Evolutionary conservation across 2,888 invertebrate species (phyloP).

Genomic region (Cephus sareptanus): DNA sequence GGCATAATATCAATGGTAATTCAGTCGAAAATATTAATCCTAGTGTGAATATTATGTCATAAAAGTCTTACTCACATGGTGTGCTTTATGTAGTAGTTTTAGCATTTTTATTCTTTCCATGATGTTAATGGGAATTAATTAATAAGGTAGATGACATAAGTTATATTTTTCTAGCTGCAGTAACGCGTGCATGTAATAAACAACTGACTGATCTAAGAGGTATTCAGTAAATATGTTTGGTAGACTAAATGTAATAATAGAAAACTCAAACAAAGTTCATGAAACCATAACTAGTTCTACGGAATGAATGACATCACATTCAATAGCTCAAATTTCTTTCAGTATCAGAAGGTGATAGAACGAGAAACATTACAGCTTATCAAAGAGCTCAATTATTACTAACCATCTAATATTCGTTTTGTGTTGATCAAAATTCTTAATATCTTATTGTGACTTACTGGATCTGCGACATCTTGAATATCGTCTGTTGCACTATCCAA

Average conservation of each 20-base stretch:
- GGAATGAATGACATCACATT: not conserved
- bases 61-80: too few species aligned
- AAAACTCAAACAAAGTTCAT: not conserved
- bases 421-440: not conserved
- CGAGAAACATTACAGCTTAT: not conserved
- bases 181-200: not conserved
- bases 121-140: not conserved
- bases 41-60: too few species aligned
- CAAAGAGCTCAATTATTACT: not conserved
- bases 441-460: slow-evolving; percentile 37
- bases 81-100: too few species aligned
- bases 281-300: not conserved
- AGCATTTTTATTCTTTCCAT: not conserved
- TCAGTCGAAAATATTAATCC: too few species aligned
- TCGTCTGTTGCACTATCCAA: slow-evolving; percentile 47
- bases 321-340: not conserved
- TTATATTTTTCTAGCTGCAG: not conserved
- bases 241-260: not conserved
- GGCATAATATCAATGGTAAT: too few species aligned
- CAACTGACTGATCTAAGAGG: not conserved
- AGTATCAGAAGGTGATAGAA: not conserved
- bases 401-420: not conserved
- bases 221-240: not conserved
- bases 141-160: not conserved
- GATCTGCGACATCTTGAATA: slow-evolving; percentile 44